These are phyloP conservation scores for Tupaia chinensis DNA, from an alignment of 2,113 vertebrate genomes.

Conservation along the genomic window DNA sequence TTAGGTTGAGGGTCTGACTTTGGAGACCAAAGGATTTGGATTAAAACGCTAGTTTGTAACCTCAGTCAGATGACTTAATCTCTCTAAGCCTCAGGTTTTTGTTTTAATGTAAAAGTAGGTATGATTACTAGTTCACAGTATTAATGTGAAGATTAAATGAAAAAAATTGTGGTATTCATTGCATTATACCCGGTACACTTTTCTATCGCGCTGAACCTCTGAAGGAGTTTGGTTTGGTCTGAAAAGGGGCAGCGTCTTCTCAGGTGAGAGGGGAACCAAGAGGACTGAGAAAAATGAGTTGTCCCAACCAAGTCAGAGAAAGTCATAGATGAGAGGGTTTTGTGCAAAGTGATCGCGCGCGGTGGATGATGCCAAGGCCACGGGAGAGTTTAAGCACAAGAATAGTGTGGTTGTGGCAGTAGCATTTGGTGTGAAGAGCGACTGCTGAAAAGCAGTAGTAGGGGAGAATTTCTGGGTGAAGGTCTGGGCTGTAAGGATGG, in stretches of 20 bases:
- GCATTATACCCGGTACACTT: not conserved
- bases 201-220: not conserved
- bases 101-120: conserved; percentile 18
- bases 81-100: conserved; percentile 41
- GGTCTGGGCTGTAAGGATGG: conserved; percentile 5
- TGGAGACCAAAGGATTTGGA: conserved; percentile 37
- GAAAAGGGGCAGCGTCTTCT: not conserved
- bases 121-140: not conserved
- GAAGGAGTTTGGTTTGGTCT: not conserved
- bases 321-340: conserved; percentile 12
- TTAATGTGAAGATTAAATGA: conserved; percentile 1
- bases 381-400: conserved; percentile 27
- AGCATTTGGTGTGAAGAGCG: not conserved
- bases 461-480: conserved; percentile 11
- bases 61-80: conserved; percentile 56
- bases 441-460: conserved; percentile 10
- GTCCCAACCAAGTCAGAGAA: not conserved
- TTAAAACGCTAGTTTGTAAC: conserved; percentile 47
- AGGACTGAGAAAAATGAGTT: conserved; percentile 20
- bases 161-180: not conserved
- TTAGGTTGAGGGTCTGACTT: not conserved
- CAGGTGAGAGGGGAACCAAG: not conserved
- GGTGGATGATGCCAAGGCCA: not conserved
- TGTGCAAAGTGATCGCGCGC: not conserved
- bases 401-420: not conserved